Percentiles rank a stretch among this genome's conserved stretches.
Conservation (phyloP, 92 coral and sea anemone species). For the Parazoanthus swiftii region DNA sequence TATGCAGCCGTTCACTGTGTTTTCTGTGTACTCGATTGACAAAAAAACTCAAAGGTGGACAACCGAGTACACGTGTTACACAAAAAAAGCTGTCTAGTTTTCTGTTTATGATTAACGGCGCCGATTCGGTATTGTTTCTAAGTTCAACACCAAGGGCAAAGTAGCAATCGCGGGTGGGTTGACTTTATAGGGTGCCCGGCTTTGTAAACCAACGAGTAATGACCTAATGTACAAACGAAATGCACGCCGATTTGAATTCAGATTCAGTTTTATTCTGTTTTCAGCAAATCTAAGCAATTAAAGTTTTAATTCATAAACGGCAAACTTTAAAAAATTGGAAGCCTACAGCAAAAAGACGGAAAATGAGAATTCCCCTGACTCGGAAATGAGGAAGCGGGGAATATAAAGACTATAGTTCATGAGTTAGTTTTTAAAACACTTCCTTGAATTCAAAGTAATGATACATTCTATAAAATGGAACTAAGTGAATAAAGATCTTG, state of each 20-base stretch:
- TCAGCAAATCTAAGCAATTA: not conserved
- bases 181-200: not conserved
- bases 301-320: not conserved
- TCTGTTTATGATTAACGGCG: not conserved
- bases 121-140: slow-evolving; percentile 6
- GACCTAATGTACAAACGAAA: not conserved
- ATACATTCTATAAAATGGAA: slow-evolving; percentile 24
- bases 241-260: not conserved
- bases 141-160: not conserved
- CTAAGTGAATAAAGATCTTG: slow-evolving; percentile 28
- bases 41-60: not conserved
- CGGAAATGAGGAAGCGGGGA: slow-evolving; percentile 15
- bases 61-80: slow-evolving; percentile 24
- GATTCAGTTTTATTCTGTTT: not conserved
- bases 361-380: not conserved
- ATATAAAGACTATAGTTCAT: not conserved
- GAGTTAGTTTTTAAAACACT: not conserved
- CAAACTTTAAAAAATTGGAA: not conserved
- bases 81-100: slow-evolving; percentile 15
- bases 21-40: not conserved
- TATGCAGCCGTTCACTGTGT: not conserved
- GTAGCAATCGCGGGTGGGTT: slow-evolving; percentile 26
- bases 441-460: slow-evolving; percentile 23
- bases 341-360: not conserved
- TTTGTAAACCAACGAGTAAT: slow-evolving; percentile 7